Conservation (phyloP, 2,797 vertebrate species). For the Aphelocoma californica region DNA sequence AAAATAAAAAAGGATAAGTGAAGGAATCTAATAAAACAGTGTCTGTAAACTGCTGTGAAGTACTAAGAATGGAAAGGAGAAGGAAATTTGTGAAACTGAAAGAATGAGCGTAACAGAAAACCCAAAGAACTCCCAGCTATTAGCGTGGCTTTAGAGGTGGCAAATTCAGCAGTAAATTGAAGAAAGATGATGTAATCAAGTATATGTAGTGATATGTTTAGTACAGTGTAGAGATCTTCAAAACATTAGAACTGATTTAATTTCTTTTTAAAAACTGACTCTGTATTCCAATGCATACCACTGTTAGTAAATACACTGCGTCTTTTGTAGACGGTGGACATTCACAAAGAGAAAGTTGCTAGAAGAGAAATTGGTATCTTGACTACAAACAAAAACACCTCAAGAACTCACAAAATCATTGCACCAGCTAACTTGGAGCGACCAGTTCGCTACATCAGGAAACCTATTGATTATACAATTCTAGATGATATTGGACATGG, state of each 20-base stretch:
- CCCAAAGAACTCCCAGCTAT: background rate
- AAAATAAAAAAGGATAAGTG: background rate
- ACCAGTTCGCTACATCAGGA: slow-evolving; percentile 98
- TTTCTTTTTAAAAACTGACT: slow-evolving; percentile 34
- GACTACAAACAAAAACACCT: slow-evolving; percentile 99
- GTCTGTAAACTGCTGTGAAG: background rate
- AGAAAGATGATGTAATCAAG: background rate
- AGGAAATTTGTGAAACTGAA: background rate
- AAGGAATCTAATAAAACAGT: background rate
- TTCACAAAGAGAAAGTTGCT: slow-evolving; percentile 99
- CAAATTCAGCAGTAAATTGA: background rate
- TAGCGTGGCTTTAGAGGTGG: background rate
- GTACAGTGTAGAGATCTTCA: background rate
- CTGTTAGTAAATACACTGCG: slow-evolving; percentile 67
- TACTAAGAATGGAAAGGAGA: background rate
- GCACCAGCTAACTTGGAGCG: slow-evolving; percentile 97
- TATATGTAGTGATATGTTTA: background rate
- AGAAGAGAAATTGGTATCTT: slow-evolving; percentile 99
- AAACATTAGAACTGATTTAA: background rate
- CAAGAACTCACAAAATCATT: slow-evolving; percentile 99
- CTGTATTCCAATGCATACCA: slow-evolving; percentile 58
- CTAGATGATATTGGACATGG: slow-evolving; percentile 99
- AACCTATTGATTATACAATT: slow-evolving; percentile 96
- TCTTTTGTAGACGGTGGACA: slow-evolving; percentile 93
- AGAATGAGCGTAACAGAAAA: background rate